Base-by-base conservation (phyloP, 1,140 invertebrate species). In the Calliphora vicina region DNA sequence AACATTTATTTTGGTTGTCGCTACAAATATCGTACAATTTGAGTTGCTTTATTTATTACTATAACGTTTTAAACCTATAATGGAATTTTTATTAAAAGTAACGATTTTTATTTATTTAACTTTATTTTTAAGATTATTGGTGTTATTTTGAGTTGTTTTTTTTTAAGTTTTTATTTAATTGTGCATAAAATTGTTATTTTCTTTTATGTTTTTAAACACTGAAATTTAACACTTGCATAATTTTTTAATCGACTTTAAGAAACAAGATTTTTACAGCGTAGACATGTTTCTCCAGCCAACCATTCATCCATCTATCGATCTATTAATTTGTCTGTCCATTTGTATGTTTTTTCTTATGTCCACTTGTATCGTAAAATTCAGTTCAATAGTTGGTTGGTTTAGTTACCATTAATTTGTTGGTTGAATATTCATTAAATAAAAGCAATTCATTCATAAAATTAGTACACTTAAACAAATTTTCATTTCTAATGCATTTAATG, bases 161-260 rank as follows among this genome's bases (percentile, higher is more conserved):
- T n/a, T 50, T 50, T 50, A 50, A 50, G 10, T 15, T 17, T n/a
- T 10, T 67, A 67, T 67, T 67, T 67, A 67, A 67, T 67, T 67
- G 61, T 67, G 61, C 61, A 67, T 67, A 67, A 67, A 67, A 67
- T 67, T 67, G 61, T 67, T 67, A 67, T 67, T 67, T 67, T 67
- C 61, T 67, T 67, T 67, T 25, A 67, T 67, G 61, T 23, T 57
- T 57, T 15, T 67, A 67, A 67, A 67, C 61, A 23, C 9, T 67
- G 61, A 67, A 67, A 67, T 23, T 67, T 67, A 67, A 67, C 61
- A 67, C 61, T 67, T 67, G 61, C 61, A 67, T 67, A 67, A 67
- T 67, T 23, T 25, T 23, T 23, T 67, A 67, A 25, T 23, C 23
- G 61, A 10, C 20, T 23, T 23, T 25, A 67, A 67, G 20, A 67